Conservation (phyloP, 2,113 vertebrate genomes). For the Potamarius usumacintae region DNA sequence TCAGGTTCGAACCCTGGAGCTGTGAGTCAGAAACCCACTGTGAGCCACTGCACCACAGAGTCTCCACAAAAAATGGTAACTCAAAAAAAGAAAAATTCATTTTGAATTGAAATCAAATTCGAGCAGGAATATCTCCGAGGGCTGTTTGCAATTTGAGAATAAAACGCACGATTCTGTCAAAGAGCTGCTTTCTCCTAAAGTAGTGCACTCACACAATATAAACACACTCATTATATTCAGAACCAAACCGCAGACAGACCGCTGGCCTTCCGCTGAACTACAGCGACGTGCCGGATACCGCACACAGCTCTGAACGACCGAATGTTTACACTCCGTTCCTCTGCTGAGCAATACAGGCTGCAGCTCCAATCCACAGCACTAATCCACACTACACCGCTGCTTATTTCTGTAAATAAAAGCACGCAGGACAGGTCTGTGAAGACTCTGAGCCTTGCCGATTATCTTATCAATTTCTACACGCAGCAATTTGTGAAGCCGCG, state of each 20-base stretch:
- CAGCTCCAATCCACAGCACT: neutral
- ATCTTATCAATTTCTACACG: conserved; percentile 2
- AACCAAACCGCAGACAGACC: conserved; percentile 3
- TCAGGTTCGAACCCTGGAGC: neutral
- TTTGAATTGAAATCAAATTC: neutral
- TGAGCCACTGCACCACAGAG: neutral
- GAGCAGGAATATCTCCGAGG: neutral
- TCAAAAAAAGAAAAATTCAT: neutral
- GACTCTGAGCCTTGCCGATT: neutral
- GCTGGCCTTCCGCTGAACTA: conserved; percentile 27
- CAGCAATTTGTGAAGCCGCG: conserved; percentile 10
- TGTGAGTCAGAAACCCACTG: neutral
- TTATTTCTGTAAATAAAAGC: neutral
- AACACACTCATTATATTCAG: neutral
- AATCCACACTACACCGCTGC: neutral
- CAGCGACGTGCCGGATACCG: neutral
- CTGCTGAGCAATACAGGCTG: neutral
- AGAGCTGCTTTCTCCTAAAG: neutral
- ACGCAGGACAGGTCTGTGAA: neutral
- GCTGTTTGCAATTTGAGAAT: neutral
- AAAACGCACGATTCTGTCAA: neutral
- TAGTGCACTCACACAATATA: neutral
- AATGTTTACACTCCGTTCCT: neutral
- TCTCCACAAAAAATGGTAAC: neutral
- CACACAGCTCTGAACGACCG: neutral